Base-by-base conservation (phyloP, 2,888 invertebrate species). In the Bhutanitis thaidina region DNA sequence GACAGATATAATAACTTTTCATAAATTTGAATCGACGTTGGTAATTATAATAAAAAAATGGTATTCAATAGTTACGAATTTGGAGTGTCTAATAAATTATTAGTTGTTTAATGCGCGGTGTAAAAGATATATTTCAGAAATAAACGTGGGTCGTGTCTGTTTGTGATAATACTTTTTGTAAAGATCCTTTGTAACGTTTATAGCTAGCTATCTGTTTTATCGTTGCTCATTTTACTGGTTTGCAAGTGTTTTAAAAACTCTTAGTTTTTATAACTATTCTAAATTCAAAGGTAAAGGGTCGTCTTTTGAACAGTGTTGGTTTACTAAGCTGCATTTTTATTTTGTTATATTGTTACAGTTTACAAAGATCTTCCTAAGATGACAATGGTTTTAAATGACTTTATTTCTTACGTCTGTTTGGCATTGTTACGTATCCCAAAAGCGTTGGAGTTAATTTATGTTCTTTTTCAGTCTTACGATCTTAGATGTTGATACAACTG, bases 321-420 rank as follows among this genome's bases (percentile, higher is more conserved):
- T 37, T 64, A 62, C 52, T 15, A 10, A 41, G 54, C 47, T n/a
- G 49, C 35, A 36, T 47, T 44, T 27, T 54, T 56, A 53, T 51
- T 55, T 69, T 67, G 69, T 69, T 65, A 67, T 68, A 64, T 68
- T 59, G 56, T 61, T 63, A 57, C 64, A 64, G 65, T 70, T 63
- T 65, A 64, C 57, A 61, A 64, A 73, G 68, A 72, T 71, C 76
- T 67, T 69, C 62, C 46, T 61, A 69, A 77, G 70, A 80, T 78
- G 76, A 89, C 88, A 89, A 88, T 83, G 69, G 85, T 76, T 81
- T 82, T 75, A 82, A 86, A 87, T 86, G 82, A 83, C 80, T 84
- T 75, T 79, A 83, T 83, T 77, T 64, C 67, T 74, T 77, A 80
- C 76, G 74, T 79, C 69, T 73, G 71, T 80, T 71, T n/a, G 7